Evolutionary conservation across 2,888 invertebrate species (phyloP), one percentile per base, ranked within the genome.

Genomic region (Dasypolia templi): DNA sequence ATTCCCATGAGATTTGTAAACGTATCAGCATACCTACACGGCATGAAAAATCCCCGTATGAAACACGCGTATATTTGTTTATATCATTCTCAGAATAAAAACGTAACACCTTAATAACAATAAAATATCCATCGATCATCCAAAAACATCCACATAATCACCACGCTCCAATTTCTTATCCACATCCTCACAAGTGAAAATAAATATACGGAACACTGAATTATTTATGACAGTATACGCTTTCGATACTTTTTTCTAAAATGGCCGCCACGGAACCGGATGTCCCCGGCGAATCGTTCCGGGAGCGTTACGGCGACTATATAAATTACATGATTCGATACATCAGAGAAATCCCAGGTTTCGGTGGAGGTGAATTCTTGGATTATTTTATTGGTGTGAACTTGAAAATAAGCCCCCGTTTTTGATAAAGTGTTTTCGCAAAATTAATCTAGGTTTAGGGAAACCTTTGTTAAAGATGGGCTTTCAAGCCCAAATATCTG

Each of bases 201-300:
- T 86, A 86, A 86, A 86, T 86, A 72, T 84, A 87, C 88, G 83
- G 85, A 80, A 87, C 82, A 62, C 71, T 88, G 87, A 87, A 87
- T 87, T 85, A 87, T 87, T 88, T 86, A 87, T 87, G 82, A 75
- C 75, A 78, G 78, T 74, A 67, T 69, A 81, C 81, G 81, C 83
- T 85, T 81, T 81, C 83, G 81, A 83, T 89, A 87, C 85, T 86
- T 88, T 86, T 78, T 83, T 79, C 71, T 81, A 86, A 89, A 87
- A 90, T 86, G 91, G 87, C 89, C 75, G 77, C 77, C 73, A 65
- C 76, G 77, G 74, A 68, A 73, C 80, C 88, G 90, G 90, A 88
- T 84, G 85, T 89, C 90, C 88, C 84, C 78, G 87, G 85, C 88
- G 87, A 84, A 88, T 85, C 86, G 83, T 89, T 86, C 85, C 73